A percentile compares a stretch with the other conserved stretches of the same genome.
Evolutionary conservation across 1,140 invertebrate species (phyloP).

Genomic region (Hyphantria cunea): DNA sequence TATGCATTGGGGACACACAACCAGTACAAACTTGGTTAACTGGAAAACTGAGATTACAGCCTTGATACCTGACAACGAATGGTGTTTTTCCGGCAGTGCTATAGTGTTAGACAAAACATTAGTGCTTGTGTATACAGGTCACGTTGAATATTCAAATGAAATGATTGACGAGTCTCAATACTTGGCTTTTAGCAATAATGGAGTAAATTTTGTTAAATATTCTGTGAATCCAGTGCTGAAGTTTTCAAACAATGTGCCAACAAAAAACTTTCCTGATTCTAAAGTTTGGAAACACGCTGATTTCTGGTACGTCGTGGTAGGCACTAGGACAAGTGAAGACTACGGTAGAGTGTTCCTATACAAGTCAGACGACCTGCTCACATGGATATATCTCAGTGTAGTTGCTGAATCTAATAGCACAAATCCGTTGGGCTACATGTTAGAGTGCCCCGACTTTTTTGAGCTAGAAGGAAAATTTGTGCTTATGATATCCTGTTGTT

Average conservation of each 20-base stretch:
- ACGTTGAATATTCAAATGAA: slow-evolving; percentile 43
- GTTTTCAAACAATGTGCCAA: slow-evolving; percentile 48
- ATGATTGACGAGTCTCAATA: slow-evolving; percentile 65
- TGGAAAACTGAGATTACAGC: slow-evolving; percentile 71
- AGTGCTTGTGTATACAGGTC: slow-evolving; percentile 70
- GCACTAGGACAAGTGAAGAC: slow-evolving; percentile 61
- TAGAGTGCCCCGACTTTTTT: slow-evolving; percentile 76
- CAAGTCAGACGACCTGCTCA: slow-evolving; percentile 59
- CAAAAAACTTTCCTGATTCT: slow-evolving; percentile 72
- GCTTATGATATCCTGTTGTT: slow-evolving; percentile 65
- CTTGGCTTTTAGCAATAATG: slow-evolving; percentile 67
- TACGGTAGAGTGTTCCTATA: slow-evolving; percentile 67
- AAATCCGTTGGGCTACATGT: slow-evolving; percentile 64
- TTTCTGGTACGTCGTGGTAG: slow-evolving; percentile 68
- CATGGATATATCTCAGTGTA: slow-evolving; percentile 66
- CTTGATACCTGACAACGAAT: slow-evolving; percentile 64
- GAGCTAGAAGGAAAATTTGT: slow-evolving; percentile 66
- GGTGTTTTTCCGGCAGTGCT: slow-evolving; percentile 72
- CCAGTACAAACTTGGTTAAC: slow-evolving; percentile 60
- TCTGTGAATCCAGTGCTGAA: slow-evolving; percentile 65
- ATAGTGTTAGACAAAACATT: slow-evolving; percentile 53
- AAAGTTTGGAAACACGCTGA: slow-evolving; percentile 71
- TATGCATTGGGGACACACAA: slow-evolving; percentile 73
- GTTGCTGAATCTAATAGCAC: slow-evolving; percentile 56
- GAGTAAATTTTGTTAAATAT: slow-evolving; percentile 65